These are phyloP conservation scores for Heliconius melpomene DNA, from an alignment of 1,140 invertebrate species.

Conservation along the genomic window DNA sequence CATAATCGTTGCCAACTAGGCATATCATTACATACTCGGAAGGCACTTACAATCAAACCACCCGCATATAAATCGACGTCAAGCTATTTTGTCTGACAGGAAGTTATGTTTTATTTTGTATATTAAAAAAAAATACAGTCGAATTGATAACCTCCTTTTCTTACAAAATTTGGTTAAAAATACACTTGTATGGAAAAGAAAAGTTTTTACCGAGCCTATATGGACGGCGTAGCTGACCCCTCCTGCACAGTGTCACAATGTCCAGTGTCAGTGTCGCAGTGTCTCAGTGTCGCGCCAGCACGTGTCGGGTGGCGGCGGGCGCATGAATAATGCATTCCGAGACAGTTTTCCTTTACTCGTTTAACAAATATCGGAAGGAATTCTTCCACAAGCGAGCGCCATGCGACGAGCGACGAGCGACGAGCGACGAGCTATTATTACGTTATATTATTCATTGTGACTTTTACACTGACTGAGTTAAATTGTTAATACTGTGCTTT, in stretches of 20 bases:
- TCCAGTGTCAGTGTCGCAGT: no score
- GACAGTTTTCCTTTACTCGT: not conserved
- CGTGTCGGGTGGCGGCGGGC: not conserved
- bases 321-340: slow-evolving; percentile 2
- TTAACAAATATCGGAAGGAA: not conserved
- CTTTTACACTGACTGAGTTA: not conserved
- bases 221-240: not conserved
- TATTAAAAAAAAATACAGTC: no score
- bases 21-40: not conserved
- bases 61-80: not conserved
- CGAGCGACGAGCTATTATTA: not conserved
- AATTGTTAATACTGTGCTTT: not conserved
- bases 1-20: slow-evolving; percentile 20
- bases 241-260: not conserved
- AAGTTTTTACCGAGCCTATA: not conserved
- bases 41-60: not conserved
- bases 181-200: not conserved
- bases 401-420: not conserved
- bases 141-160: no score
- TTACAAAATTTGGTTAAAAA: no score
- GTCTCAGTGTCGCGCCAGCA: not conserved
- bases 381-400: not conserved
- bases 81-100: not conserved
- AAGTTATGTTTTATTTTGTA: not conserved
- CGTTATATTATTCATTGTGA: not conserved